Evolutionary conservation across 37 sponge, comb jelly and placozoan species (phyloP).

Genomic region (Petrosia ficiformis): DNA sequence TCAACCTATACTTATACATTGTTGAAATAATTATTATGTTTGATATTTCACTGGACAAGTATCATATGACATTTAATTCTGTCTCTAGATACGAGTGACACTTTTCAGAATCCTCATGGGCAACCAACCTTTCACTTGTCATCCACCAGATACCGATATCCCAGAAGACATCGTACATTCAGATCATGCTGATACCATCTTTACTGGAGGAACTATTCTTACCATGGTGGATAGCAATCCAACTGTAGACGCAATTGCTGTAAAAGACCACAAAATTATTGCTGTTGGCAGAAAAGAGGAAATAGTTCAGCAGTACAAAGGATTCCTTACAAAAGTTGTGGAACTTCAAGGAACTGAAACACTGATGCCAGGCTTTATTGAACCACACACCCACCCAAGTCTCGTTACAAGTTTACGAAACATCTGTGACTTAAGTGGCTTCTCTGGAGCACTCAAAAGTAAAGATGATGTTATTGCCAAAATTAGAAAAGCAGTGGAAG

Average conservation of each 20-base stretch:
- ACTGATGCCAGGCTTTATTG: slow-evolving; percentile 65
- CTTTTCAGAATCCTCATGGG: too few species aligned
- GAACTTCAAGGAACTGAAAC: slow-evolving; percentile 25
- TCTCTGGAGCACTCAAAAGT: too few species aligned
- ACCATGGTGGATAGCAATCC: slow-evolving; percentile 42
- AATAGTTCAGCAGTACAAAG: neutral
- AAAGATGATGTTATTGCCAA: neutral
- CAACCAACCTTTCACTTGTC: too few species aligned
- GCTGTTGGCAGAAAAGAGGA: slow-evolving; percentile 17
- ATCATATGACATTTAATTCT: too few species aligned
- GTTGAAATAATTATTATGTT: too few species aligned
- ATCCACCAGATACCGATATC: too few species aligned
- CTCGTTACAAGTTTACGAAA: neutral
- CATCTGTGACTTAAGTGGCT: neutral
- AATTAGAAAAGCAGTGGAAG: neutral
- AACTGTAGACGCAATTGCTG: slow-evolving; percentile 36
- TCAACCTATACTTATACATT: too few species aligned
- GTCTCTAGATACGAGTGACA: too few species aligned
- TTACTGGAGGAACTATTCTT: slow-evolving; percentile 30
- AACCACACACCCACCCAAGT: slow-evolving; percentile 40
- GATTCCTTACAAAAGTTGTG: slow-evolving; percentile 22
- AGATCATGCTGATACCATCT: too few species aligned
- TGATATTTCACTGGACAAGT: too few species aligned
- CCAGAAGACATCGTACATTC: too few species aligned
- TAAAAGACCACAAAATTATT: slow-evolving; percentile 13